A percentile compares a stretch with the other conserved stretches of the same genome.
Evolutionary conservation across 2,113 vertebrate genomes (phyloP).

Genomic region (Rhegmatorhina hoffmannsi): DNA sequence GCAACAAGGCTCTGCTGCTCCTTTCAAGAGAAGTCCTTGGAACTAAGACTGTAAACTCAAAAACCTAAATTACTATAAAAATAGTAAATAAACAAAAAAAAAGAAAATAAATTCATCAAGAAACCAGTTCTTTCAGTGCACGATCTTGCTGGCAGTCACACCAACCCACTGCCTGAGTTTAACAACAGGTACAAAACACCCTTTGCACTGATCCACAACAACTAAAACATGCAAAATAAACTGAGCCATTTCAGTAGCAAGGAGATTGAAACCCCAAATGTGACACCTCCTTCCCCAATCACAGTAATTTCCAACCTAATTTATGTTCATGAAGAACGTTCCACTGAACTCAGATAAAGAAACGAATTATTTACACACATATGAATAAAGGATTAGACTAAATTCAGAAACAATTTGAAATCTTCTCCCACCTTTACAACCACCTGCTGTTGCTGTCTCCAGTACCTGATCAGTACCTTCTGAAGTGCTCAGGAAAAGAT

Average conservation of each 20-base stretch:
- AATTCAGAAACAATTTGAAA: not conserved
- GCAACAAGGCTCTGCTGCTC: not conserved
- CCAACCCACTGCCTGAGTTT: not conserved
- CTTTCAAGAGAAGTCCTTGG: not conserved
- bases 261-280: not conserved
- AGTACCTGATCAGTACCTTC: not conserved
- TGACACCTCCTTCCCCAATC: accelerated
- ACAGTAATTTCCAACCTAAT: not conserved
- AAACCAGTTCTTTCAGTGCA: not conserved
- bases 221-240: not conserved
- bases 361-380: not conserved
- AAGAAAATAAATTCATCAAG: not conserved
- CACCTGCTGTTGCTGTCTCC: not conserved
- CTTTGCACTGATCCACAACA: not conserved
- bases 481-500: not conserved
- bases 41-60: not conserved
- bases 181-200: not conserved
- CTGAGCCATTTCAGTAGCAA: not conserved
- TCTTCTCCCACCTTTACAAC: not conserved
- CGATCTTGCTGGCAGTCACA: not conserved
- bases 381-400: not conserved
- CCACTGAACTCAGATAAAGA: not conserved
- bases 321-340: not conserved
- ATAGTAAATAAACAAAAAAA: not conserved
- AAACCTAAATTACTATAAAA: not conserved